Evolutionary conservation across 2,113 vertebrate species (phyloP), one percentile per base, ranked within the genome.

Genomic region (Eclectus roratus): DNA sequence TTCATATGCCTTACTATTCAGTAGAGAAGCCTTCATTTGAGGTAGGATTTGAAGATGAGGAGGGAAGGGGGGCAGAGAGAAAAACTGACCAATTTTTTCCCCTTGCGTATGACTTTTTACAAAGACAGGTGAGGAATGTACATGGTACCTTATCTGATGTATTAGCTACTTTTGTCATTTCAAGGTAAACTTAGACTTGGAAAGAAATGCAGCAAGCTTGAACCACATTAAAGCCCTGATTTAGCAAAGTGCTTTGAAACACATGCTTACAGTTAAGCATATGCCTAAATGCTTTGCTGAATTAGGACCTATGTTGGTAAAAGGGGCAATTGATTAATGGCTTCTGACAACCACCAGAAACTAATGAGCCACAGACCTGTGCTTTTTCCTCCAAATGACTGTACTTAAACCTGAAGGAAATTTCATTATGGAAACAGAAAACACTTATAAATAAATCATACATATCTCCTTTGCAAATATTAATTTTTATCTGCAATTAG

Each of bases 381-480:
- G 6, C 49, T 92, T 93, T 87, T 88, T 77, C 55, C 85, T 92
- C 60, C 76, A 94, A 95, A 93, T 91, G 87, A 72, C 86, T 92
- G 49, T 89, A 69, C 78, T 91, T 94, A 93, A 94, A 92, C 73
- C 52, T 13, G 0, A 90, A 91, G 92, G 83, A 97, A 94, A 95
- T 97, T 97, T 95, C 91, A 97, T 96, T 91, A 97, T 96, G 88
- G 95, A 93, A 97, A 94, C 79, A 89, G 68, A 95, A 96, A 92
- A 93, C 78, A 89, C n/a, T 91, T 95, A 80, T 47, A 95, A 95
- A 95, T 95, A 97, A 96, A 96, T 97, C 88, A 96, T 91, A 71
- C 0, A 0, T 70, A 84, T 94, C 86, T 90, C 94, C 80, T 93
- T 86, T 35, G 20, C 90, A 96, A 96, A 96, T 92, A 95, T 85